Conservation (phyloP, 1,140 invertebrate species). For the Sminthurides bifidus region DNA sequence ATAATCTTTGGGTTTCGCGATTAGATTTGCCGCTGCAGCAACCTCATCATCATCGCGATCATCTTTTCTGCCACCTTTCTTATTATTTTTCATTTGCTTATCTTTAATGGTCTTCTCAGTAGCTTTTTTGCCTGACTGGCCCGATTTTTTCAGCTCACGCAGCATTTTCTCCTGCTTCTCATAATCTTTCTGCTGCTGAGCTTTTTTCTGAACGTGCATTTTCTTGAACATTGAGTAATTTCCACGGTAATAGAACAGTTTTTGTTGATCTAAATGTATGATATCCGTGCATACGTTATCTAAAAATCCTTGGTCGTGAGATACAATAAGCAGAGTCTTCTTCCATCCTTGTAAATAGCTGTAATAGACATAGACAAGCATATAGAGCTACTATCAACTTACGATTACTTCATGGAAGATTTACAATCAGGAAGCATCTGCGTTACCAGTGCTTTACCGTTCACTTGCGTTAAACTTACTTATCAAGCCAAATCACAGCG, state of each 20-base stretch:
- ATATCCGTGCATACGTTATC: constrained; percentile 99
- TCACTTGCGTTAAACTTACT: no score
- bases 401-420: background rate
- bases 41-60: constrained; percentile 44
- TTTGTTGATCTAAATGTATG: constrained; percentile 88
- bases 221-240: constrained; percentile 99
- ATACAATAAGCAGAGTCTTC: constrained; percentile 92
- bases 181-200: constrained; percentile 92
- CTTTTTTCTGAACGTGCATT: constrained; percentile 91
- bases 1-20: constrained; percentile 83
- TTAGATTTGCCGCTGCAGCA: constrained; percentile 59
- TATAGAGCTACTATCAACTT: constrained; percentile 1
- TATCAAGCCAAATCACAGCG: constrained; percentile 98
- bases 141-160: constrained; percentile 86
- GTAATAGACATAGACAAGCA: constrained; percentile 32
- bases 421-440: no score
- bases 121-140: constrained; percentile 87
- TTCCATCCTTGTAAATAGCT: constrained; percentile 95
- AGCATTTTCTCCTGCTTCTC: constrained; percentile 95
- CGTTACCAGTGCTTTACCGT: no score
- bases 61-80: constrained; percentile 67
- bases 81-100: constrained; percentile 73
- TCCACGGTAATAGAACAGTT: constrained; percentile 89
- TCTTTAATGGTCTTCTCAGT: constrained; percentile 40
- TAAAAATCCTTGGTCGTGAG: constrained; percentile 98